Percentiles rank a stretch among this genome's conserved stretches.
phyloP scores from a whole-genome alignment of 2,888 invertebrate genomes.

The Polydrusus pterygomalis region DNA sequence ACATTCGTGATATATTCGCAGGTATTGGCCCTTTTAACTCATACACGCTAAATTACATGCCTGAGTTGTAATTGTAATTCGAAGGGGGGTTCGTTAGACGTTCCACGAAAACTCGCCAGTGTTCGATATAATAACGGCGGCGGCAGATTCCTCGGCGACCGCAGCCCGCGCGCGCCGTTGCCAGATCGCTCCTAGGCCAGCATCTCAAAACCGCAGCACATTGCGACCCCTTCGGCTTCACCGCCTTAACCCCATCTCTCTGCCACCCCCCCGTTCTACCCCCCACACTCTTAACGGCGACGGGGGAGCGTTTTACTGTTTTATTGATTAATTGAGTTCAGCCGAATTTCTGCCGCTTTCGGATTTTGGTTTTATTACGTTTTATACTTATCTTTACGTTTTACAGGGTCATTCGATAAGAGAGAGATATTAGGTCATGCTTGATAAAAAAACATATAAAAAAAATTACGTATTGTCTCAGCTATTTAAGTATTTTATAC shows the following conservation, averaged over 20 bases:
- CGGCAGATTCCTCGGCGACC: constrained; percentile 72
- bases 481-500: too few relatives aligned
- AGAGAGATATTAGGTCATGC: not conserved
- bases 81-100: constrained; percentile 43
- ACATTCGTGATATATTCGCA: not conserved
- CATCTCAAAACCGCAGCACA: constrained; percentile 73
- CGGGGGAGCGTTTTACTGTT: constrained; percentile 72
- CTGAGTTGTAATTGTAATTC: constrained; percentile 27
- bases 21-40: too few relatives aligned
- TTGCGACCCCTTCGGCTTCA: constrained; percentile 65
- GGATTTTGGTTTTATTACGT: constrained; percentile 55
- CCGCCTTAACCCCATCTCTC: constrained; percentile 63
- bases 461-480: too few relatives aligned
- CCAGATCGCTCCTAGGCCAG: constrained; percentile 69
- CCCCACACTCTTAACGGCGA: constrained; percentile 69
- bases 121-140: constrained; percentile 72
- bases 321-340: constrained; percentile 73
- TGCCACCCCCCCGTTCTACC: constrained; percentile 55
- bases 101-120: constrained; percentile 66
- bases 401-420: constrained; percentile 16
- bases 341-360: constrained; percentile 68
- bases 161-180: constrained; percentile 72
- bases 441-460: not conserved
- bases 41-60: constrained; percentile 2
- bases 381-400: constrained; percentile 32